Conservation (phyloP, 2,113 vertebrate genomes). For the Ellobius talpinus region DNA sequence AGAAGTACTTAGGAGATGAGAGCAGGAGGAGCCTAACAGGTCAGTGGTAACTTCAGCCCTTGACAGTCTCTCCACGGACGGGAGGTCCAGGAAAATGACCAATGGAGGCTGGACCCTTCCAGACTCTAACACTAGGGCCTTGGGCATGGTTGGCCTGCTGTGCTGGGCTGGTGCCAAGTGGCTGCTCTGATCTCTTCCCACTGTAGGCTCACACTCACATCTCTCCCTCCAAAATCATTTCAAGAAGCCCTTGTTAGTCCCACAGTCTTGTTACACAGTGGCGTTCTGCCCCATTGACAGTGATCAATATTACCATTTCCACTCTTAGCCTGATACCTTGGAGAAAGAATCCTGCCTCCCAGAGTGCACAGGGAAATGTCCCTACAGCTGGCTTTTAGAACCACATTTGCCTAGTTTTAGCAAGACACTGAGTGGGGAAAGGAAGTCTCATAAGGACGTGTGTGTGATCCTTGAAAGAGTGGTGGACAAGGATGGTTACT, state of each 20-base stretch:
- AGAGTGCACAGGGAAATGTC: rapidly evolving
- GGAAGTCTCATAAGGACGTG: neutral
- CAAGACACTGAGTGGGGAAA: rapidly evolving
- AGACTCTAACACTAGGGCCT: neutral
- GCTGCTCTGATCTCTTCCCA: neutral
- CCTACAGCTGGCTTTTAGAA: neutral
- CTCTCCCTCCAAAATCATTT: neutral
- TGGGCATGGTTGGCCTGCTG: too few relatives aligned
- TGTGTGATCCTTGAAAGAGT: neutral
- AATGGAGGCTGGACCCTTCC: neutral
- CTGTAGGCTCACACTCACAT: neutral
- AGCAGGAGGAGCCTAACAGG: neutral
- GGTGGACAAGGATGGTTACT: rapidly evolving
- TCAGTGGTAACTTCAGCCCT: neutral
- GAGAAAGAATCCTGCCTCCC: neutral
- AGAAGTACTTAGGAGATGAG: neutral
- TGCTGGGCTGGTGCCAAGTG: neutral
- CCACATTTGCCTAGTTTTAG: neutral
- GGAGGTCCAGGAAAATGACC: too few relatives aligned
- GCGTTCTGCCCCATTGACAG: neutral
- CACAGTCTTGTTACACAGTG: neutral
- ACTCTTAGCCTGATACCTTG: neutral
- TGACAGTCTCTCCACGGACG: neutral
- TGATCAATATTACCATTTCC: neutral
- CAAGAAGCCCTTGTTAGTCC: neutral